Evolutionary conservation across 2,113 vertebrate species (phyloP).

Genomic region (Austrofundulus limnaeus): DNA sequence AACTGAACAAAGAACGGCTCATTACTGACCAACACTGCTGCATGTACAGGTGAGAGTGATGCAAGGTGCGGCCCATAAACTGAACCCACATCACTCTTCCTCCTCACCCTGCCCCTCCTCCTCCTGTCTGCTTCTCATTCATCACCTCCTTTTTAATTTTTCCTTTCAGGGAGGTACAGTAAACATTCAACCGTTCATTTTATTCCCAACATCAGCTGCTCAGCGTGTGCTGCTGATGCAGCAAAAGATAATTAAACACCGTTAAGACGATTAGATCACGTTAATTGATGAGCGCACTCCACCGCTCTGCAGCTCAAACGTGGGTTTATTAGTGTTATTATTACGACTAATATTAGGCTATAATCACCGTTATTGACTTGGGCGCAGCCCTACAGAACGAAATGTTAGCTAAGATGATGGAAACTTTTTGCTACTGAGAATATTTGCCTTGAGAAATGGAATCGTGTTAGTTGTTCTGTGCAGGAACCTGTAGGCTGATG

Average conservation of each 20-base stretch:
- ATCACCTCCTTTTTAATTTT: background rate
- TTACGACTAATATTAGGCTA: slow-evolving; percentile 15
- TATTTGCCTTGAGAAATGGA: slow-evolving; percentile 31
- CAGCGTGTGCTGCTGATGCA: slow-evolving; percentile 66
- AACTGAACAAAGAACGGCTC: background rate
- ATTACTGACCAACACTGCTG: background rate
- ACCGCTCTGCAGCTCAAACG: slow-evolving; percentile 27
- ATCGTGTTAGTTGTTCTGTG: slow-evolving; percentile 36
- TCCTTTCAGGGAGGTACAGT: slow-evolving; percentile 41
- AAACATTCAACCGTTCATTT: slow-evolving; percentile 65
- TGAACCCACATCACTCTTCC: slow-evolving; percentile 13
- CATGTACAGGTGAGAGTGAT: slow-evolving; percentile 18
- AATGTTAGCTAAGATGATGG: slow-evolving; percentile 64
- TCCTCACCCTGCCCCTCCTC: background rate
- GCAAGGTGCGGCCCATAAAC: slow-evolving; percentile 18
- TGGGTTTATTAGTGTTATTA: slow-evolving; percentile 27
- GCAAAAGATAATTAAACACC: slow-evolving; percentile 69
- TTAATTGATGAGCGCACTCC: slow-evolving; percentile 65
- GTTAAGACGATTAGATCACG: slow-evolving; percentile 66
- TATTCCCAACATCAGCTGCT: slow-evolving; percentile 50
- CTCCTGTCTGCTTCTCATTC: slow-evolving; percentile 14
- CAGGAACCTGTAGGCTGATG: slow-evolving; percentile 37
- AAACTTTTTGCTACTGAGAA: slow-evolving; percentile 43
- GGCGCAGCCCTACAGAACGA: slow-evolving; percentile 5
- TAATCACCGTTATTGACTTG: slow-evolving; percentile 28